Percentiles rank a stretch among this genome's conserved stretches.
Evolutionary conservation across 2,113 vertebrate species (phyloP).

Genomic region (Elaphurus davidianus): DNA sequence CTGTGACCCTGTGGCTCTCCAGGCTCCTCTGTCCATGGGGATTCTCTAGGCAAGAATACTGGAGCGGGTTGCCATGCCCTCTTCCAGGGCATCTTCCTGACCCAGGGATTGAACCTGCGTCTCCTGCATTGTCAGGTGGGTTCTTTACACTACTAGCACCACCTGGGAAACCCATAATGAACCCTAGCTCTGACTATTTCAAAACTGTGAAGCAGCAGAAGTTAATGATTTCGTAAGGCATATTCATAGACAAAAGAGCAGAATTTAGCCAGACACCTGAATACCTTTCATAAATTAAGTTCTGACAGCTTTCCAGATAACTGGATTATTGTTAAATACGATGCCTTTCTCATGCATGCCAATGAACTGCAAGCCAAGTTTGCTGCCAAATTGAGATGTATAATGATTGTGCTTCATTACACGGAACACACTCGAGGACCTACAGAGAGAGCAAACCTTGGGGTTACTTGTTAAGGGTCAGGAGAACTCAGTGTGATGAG

Average conservation of each 20-base stretch:
- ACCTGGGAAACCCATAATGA: not conserved
- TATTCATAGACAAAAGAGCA: not conserved
- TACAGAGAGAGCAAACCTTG: constrained; percentile 64
- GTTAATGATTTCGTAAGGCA: not conserved
- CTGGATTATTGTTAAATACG: constrained; percentile 93
- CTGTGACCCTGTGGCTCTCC: not conserved
- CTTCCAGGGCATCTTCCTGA: not conserved
- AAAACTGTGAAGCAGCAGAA: not conserved
- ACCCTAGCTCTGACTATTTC: not conserved
- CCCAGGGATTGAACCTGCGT: not conserved
- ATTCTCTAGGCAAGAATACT: not conserved
- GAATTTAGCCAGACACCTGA: not conserved
- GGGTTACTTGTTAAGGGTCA: not conserved
- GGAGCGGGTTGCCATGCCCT: not conserved
- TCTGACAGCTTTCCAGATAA: constrained; percentile 89
- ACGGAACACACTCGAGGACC: constrained; percentile 90
- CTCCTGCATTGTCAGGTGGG: not conserved
- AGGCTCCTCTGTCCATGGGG: not conserved
- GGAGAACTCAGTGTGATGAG: not conserved
- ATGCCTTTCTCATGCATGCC: constrained; percentile 95
- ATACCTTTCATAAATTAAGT: constrained; percentile 93
- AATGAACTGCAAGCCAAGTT: constrained; percentile 88
- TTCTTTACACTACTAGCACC: not conserved
- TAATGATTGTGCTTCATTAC: constrained; percentile 91
- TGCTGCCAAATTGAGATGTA: constrained; percentile 90